These are phyloP conservation scores for Zygogramma bicolorata DNA, from an alignment of 2,888 invertebrate species.

Conservation along the genomic window DNA sequence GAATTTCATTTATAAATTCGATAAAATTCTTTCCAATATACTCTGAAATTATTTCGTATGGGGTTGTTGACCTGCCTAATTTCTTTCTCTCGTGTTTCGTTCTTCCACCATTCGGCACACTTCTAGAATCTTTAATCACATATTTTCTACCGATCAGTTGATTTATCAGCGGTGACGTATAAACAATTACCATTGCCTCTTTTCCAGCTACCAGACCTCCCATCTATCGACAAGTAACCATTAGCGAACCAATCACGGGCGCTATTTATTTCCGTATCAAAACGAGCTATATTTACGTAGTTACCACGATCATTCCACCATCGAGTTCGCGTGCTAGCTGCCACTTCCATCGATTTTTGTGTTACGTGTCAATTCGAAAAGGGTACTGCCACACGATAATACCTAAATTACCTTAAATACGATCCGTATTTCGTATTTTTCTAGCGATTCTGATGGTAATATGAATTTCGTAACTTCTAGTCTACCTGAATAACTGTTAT, in stretches of 20 bases:
- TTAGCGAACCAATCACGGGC: slow-evolving; percentile 42
- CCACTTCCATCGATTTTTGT: slow-evolving; percentile 50
- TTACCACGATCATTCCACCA: slow-evolving; percentile 43
- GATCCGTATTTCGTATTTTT: slow-evolving; percentile 22
- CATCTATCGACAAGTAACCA: slow-evolving; percentile 34
- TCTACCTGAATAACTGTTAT: slow-evolving; percentile 26
- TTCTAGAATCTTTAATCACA: too few species aligned
- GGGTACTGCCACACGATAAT: slow-evolving; percentile 48
- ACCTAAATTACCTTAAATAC: slow-evolving; percentile 47
- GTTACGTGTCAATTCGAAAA: slow-evolving; percentile 53
- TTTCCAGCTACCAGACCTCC: too few species aligned
- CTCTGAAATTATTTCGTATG: too few species aligned
- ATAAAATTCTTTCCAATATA: too few species aligned
- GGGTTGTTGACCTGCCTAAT: too few species aligned
- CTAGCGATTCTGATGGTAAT: slow-evolving; percentile 12
- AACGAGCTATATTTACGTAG: slow-evolving; percentile 45
- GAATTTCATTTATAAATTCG: too few species aligned
- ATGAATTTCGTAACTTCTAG: slow-evolving; percentile 27
- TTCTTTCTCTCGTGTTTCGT: too few species aligned
- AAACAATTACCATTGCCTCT: too few species aligned
- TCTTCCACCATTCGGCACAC: too few species aligned
- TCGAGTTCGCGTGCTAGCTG: slow-evolving; percentile 51
- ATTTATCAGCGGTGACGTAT: too few species aligned
- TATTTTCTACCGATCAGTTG: too few species aligned
- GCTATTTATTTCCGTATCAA: slow-evolving; percentile 40